Conservation (phyloP, 2,113 vertebrate genomes). For the Mesitornis unicolor region DNA sequence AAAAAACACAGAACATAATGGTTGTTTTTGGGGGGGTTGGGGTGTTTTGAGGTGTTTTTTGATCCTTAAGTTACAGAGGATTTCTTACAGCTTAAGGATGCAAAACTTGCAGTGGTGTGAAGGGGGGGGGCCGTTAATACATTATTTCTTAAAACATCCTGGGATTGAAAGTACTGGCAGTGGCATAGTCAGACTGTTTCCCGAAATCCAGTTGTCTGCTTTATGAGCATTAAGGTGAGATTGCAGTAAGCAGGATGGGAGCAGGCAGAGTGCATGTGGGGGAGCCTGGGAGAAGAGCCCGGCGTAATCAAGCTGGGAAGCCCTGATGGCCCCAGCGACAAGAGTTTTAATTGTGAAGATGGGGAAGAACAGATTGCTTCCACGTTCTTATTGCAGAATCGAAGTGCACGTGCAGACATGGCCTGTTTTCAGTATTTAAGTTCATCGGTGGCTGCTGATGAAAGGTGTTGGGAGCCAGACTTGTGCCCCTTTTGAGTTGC, state of each 20-base stretch:
- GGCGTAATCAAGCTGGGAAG: neutral
- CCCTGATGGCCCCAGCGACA: neutral
- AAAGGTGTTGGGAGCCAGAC: neutral
- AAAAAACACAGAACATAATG: neutral
- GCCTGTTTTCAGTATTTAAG: neutral
- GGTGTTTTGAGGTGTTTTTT: neutral
- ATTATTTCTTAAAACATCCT: neutral
- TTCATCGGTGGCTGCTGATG: neutral
- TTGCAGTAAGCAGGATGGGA: too few relatives aligned
- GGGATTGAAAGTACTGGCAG: neutral
- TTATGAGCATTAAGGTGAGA: neutral
- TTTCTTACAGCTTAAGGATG: neutral
- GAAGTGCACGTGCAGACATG: neutral
- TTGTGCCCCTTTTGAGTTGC: neutral
- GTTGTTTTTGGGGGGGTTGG: too few relatives aligned
- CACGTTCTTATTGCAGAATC: neutral
- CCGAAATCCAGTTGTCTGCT: neutral
- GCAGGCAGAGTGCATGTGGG: too few relatives aligned
- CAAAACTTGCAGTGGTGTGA: neutral
- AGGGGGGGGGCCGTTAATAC: neutral
- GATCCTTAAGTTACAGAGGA: neutral
- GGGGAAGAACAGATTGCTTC: neutral
- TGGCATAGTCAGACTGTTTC: neutral
- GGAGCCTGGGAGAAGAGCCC: neutral
- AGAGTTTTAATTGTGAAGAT: neutral